Conservation (phyloP, 2,888 invertebrate species). For the Cremastinae sp. region DNA sequence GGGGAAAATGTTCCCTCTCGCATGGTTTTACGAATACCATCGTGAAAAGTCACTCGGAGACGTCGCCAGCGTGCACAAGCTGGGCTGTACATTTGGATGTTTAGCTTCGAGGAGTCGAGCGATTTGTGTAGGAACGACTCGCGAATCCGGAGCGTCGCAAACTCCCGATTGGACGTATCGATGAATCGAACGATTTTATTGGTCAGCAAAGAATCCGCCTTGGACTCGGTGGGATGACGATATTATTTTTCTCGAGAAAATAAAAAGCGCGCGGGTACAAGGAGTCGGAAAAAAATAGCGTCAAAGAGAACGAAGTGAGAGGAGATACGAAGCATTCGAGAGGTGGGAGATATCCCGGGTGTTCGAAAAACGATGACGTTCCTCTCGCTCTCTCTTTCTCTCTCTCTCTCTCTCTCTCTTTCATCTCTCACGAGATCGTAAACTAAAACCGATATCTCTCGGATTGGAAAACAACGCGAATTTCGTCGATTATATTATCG, state of each 20-base stretch:
- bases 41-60: constrained; percentile 29
- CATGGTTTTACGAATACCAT: not conserved
- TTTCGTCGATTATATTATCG: constrained; percentile 53
- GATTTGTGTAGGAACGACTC: constrained; percentile 18
- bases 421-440: constrained; percentile 29
- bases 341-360: constrained; percentile 38
- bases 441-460: constrained; percentile 40
- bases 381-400: constrained; percentile 2
- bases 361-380: constrained; percentile 31
- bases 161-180: constrained; percentile 46
- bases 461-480: constrained; percentile 47
- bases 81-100: constrained; percentile 19
- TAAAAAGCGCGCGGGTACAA: constrained; percentile 29
- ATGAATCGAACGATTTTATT: constrained; percentile 53
- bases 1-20: constrained; percentile 33
- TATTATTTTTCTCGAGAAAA: constrained; percentile 46
- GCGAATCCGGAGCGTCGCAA: constrained; percentile 36
- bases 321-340: constrained; percentile 28
- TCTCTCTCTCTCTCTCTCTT: not conserved
- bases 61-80: not conserved
- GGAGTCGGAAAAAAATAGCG: constrained; percentile 7
- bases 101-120: not conserved
- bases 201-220: constrained; percentile 48
- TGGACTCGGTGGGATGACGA: constrained; percentile 10
- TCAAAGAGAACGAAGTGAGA: constrained; percentile 7